Conservation (phyloP, 2,888 invertebrate species). For the Thereva unica region DNA sequence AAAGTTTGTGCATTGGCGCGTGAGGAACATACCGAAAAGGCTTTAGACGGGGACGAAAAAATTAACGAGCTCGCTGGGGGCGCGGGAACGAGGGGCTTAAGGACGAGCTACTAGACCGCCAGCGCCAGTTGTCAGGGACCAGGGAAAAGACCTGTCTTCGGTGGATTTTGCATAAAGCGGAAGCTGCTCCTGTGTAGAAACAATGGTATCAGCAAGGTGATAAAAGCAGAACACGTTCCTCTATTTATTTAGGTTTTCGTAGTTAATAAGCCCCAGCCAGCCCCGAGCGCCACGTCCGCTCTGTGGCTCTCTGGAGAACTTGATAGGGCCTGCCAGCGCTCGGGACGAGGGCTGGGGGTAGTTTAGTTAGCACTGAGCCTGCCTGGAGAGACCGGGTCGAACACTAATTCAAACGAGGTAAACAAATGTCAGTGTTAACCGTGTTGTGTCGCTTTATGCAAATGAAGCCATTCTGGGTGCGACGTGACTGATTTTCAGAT, state of each 20-base stretch:
- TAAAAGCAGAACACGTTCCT: conserved; percentile 40
- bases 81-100: not conserved
- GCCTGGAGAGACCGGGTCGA: not conserved
- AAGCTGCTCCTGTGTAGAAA: conserved; percentile 24
- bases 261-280: conserved; percentile 17
- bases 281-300: not conserved
- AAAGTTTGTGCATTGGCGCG: conserved; percentile 39
- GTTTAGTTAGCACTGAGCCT: not conserved
- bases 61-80: conserved; percentile 31
- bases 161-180: conserved; percentile 38
- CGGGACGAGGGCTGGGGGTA: too few species aligned
- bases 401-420: conserved; percentile 40
- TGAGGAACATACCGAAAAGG: conserved; percentile 39
- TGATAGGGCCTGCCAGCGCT: conserved; percentile 4
- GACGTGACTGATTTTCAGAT: conserved; percentile 36
- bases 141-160: conserved; percentile 21
- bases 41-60: conserved; percentile 30
- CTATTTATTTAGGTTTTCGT: conserved; percentile 40
- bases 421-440: conserved; percentile 40
- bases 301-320: not conserved
- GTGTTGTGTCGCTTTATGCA: conserved; percentile 27
- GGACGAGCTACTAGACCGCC: conserved; percentile 37
- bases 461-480: conserved; percentile 24
- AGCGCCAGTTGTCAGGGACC: conserved; percentile 19
- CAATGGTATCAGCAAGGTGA: conserved; percentile 38